A percentile compares a stretch with the other conserved stretches of the same genome.
Evolutionary conservation across 2,113 vertebrate species (phyloP).

Genomic region (Mixornis gularis): DNA sequence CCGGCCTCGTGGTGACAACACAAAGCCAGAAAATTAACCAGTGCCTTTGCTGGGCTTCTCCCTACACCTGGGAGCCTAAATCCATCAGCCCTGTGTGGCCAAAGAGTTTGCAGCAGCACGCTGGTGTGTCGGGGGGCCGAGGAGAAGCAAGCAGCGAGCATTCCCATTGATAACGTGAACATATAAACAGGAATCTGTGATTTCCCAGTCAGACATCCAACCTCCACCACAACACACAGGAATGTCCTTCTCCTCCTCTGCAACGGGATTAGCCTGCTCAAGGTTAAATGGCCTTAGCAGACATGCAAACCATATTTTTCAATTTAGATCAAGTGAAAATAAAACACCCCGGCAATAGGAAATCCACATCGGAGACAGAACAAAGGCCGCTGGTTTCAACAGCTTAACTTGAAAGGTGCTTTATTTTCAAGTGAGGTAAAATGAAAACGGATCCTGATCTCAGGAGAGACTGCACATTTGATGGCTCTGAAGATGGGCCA

Average conservation of each 20-base stretch:
- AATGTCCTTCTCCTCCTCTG: not conserved
- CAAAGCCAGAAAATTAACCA: not conserved
- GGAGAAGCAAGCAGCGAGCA: not conserved
- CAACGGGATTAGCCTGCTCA: not conserved
- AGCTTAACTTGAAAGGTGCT: conserved; percentile 13
- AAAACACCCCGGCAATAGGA: not conserved
- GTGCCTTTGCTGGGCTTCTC: not conserved
- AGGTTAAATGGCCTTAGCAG: conserved; percentile 1
- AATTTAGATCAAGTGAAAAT: not conserved
- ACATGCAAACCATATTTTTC: not conserved
- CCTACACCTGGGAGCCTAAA: accelerated
- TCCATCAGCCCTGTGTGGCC: accelerated
- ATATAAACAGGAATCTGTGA: not conserved
- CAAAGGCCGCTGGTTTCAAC: not conserved
- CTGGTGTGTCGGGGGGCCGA: not conserved
- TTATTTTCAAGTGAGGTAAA: conserved; percentile 14
- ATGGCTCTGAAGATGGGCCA: not conserved
- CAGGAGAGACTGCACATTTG: not conserved
- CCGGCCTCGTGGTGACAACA: accelerated
- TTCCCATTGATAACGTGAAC: accelerated
- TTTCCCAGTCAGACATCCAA: not conserved
- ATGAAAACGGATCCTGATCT: not conserved
- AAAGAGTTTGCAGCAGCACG: not conserved
- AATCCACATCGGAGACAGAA: not conserved
- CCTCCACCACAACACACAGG: not conserved